Conservation (phyloP, 2,797 vertebrate species). For the Hipposideros larvatus region DNA sequence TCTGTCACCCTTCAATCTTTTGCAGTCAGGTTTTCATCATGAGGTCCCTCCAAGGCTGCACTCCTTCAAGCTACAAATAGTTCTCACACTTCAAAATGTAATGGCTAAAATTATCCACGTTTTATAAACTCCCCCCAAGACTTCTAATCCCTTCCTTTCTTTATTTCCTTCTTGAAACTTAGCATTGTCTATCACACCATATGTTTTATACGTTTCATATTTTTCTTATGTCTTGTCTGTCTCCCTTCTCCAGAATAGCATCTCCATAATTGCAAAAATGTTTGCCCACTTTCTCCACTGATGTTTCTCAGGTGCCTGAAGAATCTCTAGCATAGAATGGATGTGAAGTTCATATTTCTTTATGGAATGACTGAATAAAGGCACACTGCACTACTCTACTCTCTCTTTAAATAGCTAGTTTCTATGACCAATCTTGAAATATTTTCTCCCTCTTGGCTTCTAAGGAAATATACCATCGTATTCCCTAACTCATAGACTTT, state of each 20-base stretch:
- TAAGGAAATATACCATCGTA: not conserved
- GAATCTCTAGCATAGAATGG: not conserved
- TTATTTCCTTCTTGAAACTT: constrained; percentile 8
- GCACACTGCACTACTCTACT: not conserved
- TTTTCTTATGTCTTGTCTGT: not conserved
- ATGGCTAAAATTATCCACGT: not conserved
- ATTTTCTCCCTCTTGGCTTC: not conserved
- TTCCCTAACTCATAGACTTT: not conserved
- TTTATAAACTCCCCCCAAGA: not conserved
- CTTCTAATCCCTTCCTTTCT: not conserved
- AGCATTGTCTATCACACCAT: not conserved
- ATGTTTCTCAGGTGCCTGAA: not conserved
- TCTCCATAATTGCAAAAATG: not conserved
- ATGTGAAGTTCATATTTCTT: not conserved
- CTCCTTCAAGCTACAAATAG: not conserved
- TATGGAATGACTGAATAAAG: not conserved
- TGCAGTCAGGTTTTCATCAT: not conserved
- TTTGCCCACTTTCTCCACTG: not conserved
- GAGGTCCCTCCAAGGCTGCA: not conserved
- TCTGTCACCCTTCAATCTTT: not conserved
- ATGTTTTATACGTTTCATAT: not conserved
- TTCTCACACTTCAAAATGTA: not conserved
- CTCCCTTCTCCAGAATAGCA: not conserved
- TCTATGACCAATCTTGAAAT: not conserved
- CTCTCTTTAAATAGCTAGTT: not conserved